Percentiles rank a stretch among this genome's conserved stretches.
Evolutionary conservation across 2,113 vertebrate genomes (phyloP).

Genomic region (Enhydra lutris): DNA sequence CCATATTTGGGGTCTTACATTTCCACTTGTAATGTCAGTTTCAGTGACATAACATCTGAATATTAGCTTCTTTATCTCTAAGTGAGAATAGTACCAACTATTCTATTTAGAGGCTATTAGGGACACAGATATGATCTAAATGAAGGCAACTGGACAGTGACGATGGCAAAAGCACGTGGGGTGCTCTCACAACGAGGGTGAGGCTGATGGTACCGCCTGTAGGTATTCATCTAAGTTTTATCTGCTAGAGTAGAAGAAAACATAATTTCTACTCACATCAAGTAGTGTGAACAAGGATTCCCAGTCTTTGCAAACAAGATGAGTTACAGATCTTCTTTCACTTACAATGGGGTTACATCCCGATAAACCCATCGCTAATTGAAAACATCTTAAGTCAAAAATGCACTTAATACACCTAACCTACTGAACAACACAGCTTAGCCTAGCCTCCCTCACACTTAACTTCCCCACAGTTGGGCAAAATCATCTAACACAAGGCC

Average conservation of each 20-base stretch:
- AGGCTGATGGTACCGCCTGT: rapidly evolving
- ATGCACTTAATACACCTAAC: neutral
- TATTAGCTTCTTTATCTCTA: neutral
- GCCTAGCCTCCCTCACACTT: neutral
- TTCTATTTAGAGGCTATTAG: neutral
- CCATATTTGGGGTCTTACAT: neutral
- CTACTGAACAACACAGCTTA: neutral
- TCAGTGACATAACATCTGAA: neutral
- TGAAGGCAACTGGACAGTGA: neutral
- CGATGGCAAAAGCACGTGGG: neutral
- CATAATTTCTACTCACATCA: neutral
- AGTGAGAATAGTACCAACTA: neutral
- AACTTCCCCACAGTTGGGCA: neutral
- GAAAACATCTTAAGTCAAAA: neutral
- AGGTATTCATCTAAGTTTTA: neutral
- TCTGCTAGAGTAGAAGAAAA: neutral
- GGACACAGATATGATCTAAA: neutral
- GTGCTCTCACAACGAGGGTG: neutral
- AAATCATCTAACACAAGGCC: neutral
- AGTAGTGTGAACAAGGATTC: neutral
- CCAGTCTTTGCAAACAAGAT: neutral
- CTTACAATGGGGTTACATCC: neutral
- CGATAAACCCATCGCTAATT: neutral
- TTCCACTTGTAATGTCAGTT: neutral
- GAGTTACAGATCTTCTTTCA: neutral